These are phyloP conservation scores for Paedocypris micromegethes DNA, from an alignment of 2,797 vertebrate genomes.

Conservation along the genomic window DNA sequence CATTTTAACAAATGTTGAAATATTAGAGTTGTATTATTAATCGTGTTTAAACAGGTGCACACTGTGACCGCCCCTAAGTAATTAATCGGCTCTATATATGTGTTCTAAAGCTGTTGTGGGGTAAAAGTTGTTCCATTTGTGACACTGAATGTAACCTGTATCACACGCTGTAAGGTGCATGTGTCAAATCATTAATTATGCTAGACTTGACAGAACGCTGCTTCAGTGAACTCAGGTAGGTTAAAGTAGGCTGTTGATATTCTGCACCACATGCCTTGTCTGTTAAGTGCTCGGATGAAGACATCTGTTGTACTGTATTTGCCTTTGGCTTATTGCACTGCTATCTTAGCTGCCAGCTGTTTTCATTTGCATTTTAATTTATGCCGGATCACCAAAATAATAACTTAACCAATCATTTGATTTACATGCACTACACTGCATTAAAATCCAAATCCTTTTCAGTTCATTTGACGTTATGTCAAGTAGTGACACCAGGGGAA, in stretches of 20 bases:
- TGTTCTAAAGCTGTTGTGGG: too few relatives aligned
- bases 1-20: too few relatives aligned
- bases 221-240: neutral
- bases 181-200: constrained; percentile 1
- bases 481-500: too few relatives aligned
- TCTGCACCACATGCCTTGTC: constrained; percentile 18
- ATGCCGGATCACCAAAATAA: constrained; percentile 33
- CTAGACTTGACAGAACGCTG: constrained; percentile 1
- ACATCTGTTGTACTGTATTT: constrained; percentile 48
- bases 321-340: constrained; percentile 45
- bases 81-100: too few relatives aligned
- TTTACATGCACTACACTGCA: neutral
- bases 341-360: constrained; percentile 56
- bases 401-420: constrained; percentile 21
- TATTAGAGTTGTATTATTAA: too few relatives aligned
- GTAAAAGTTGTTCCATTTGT: neutral
- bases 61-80: too few relatives aligned
- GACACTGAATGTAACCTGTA: too few relatives aligned
- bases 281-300: constrained; percentile 36
- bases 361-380: constrained; percentile 57
- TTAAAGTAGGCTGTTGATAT: constrained; percentile 11
- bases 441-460: neutral
- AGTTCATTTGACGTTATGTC: neutral
- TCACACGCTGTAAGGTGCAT: neutral
- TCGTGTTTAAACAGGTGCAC: too few relatives aligned